These are phyloP conservation scores for Pogonognathellus flavescens DNA, from an alignment of 1,140 invertebrate genomes.

Conservation along the genomic window DNA sequence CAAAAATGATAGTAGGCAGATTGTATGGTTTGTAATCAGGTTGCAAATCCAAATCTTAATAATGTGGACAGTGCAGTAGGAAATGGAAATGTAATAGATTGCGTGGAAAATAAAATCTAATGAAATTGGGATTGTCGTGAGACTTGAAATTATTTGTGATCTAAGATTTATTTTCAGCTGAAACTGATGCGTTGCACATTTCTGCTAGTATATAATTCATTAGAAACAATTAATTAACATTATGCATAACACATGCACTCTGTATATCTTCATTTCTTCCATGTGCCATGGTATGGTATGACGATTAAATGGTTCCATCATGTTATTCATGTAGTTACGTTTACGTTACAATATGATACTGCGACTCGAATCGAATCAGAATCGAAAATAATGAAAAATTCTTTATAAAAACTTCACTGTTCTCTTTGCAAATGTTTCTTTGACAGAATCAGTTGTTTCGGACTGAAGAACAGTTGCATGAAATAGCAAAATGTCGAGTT, in stretches of 20 bases:
- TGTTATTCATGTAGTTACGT: constrained; percentile 24
- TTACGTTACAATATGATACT: constrained; percentile 32
- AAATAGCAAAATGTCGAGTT: constrained; percentile 49
- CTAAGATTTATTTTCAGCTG: constrained; percentile 42
- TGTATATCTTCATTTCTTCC: constrained; percentile 33
- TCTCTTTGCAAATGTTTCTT: constrained; percentile 26
- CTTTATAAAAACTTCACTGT: constrained; percentile 44
- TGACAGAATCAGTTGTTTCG: constrained; percentile 39
- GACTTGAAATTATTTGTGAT: background rate
- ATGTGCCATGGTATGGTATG: constrained; percentile 47
- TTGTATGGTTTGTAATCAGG: too few species aligned
- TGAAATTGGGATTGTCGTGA: background rate
- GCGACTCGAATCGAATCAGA: constrained; percentile 49
- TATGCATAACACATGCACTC: constrained; percentile 41
- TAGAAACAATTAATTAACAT: constrained; percentile 37
- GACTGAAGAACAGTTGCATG: constrained; percentile 43
- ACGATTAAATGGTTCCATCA: constrained; percentile 39
- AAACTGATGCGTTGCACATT: constrained; percentile 42
- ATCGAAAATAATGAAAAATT: constrained; percentile 48
- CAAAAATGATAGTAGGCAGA: too few species aligned
- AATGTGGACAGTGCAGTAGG: too few species aligned
- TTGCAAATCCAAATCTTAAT: too few species aligned
- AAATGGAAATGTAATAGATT: background rate
- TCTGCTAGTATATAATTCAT: constrained; percentile 38
- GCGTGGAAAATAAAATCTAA: background rate